These are phyloP conservation scores for Trichacis sp. DNA, from an alignment of 2,888 invertebrate genomes.

Conservation along the genomic window DNA sequence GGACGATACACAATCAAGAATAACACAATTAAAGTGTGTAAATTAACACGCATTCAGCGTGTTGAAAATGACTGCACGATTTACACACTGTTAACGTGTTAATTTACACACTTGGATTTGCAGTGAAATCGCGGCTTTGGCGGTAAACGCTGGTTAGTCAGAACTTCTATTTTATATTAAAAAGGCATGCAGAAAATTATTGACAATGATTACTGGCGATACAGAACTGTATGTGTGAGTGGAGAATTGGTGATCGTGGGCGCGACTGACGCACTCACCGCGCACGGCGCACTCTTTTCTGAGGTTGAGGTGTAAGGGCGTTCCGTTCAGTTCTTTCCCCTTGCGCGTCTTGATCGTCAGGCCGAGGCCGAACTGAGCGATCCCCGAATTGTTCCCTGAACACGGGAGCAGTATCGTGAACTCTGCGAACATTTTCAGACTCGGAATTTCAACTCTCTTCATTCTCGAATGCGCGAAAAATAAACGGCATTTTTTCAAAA, in stretches of 20 bases:
- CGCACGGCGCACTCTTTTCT: constrained; percentile 94
- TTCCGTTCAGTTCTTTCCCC: constrained; percentile 85
- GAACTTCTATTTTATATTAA: constrained; percentile 41
- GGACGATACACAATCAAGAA: no score
- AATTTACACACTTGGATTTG: no score
- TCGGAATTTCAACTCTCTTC: not conserved
- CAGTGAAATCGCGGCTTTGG: no score
- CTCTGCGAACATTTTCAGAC: constrained; percentile 72
- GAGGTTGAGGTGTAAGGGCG: constrained; percentile 86
- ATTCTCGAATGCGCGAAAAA: no score
- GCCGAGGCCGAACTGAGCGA: constrained; percentile 89
- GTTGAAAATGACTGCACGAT: no score
- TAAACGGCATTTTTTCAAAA: no score
- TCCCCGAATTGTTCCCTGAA: constrained; percentile 87
- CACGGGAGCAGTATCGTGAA: constrained; percentile 91
- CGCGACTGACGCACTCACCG: constrained; percentile 77
- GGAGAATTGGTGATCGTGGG: constrained; percentile 65
- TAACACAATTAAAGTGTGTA: no score
- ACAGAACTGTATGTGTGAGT: constrained; percentile 66
- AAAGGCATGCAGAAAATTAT: constrained; percentile 57
- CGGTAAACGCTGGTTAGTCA: constrained; percentile 14
- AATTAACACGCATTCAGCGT: no score
- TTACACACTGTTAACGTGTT: no score
- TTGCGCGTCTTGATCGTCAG: constrained; percentile 85
- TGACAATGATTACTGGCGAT: constrained; percentile 63